Conservation (phyloP, 2,888 invertebrate genomes). For the Agrochola litura region DNA sequence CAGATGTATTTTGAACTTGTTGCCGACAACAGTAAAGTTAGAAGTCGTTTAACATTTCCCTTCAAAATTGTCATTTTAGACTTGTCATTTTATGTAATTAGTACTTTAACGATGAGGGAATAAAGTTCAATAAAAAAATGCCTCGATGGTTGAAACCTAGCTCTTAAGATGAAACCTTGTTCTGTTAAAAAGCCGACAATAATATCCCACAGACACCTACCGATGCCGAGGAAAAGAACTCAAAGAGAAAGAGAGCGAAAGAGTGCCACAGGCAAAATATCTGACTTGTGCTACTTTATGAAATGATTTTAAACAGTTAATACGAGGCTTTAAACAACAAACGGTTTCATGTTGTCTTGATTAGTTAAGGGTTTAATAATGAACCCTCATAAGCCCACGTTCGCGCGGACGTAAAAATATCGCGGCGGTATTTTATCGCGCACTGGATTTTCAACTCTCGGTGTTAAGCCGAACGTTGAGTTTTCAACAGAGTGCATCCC, state of each 20-base stretch:
- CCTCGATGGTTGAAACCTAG: no score
- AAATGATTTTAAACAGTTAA: neutral
- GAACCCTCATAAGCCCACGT: neutral
- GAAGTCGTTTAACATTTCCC: no score
- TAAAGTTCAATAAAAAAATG: neutral
- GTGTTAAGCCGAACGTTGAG: no score
- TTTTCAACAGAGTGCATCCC: no score
- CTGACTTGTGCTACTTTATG: neutral
- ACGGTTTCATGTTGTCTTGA: neutral
- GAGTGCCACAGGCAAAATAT: neutral
- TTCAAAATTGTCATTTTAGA: neutral
- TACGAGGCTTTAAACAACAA: neutral
- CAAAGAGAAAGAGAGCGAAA: no score
- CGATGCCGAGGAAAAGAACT: neutral
- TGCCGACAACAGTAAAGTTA: no score
- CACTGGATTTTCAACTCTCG: no score
- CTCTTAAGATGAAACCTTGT: no score
- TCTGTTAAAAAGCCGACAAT: no score
- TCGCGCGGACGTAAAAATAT: no score
- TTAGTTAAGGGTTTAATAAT: slow-evolving; percentile 2
- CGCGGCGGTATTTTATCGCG: no score
- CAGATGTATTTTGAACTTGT: neutral
- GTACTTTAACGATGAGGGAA: neutral
- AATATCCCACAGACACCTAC: no score
- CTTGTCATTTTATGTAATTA: neutral